Conservation (phyloP, 2,113 vertebrate species). For the Hypocryptadius cinnamomeus region DNA sequence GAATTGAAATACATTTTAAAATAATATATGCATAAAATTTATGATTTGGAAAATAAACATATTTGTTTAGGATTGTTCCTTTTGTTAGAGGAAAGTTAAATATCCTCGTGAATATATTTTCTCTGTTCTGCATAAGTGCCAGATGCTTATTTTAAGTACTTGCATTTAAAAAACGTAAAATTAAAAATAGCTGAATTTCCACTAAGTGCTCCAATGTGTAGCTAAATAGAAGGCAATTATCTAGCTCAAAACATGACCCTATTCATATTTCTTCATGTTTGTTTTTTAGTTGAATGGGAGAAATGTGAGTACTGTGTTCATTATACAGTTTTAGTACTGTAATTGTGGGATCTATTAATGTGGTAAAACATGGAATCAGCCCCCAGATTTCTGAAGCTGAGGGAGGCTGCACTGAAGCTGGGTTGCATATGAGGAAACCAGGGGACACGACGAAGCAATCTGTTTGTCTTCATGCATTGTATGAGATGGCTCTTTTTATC, state of each 20-base stretch:
- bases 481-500: background rate
- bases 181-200: conserved; percentile 13
- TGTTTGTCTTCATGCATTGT: background rate
- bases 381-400: background rate
- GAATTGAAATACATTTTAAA: background rate
- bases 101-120: background rate
- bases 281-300: background rate
- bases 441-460: background rate
- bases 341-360: background rate
- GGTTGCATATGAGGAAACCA: background rate
- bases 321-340: background rate
- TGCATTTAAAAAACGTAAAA: background rate
- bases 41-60: background rate
- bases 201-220: background rate
- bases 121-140: background rate
- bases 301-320: background rate
- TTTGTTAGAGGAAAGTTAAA: background rate
- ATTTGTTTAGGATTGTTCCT: background rate
- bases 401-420: background rate
- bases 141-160: background rate
- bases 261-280: background rate
- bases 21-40: background rate
- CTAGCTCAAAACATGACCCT: background rate
- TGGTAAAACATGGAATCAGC: background rate
- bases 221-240: background rate